Conservation (phyloP, 1,140 invertebrate species). For the Drosophila takahashii region DNA sequence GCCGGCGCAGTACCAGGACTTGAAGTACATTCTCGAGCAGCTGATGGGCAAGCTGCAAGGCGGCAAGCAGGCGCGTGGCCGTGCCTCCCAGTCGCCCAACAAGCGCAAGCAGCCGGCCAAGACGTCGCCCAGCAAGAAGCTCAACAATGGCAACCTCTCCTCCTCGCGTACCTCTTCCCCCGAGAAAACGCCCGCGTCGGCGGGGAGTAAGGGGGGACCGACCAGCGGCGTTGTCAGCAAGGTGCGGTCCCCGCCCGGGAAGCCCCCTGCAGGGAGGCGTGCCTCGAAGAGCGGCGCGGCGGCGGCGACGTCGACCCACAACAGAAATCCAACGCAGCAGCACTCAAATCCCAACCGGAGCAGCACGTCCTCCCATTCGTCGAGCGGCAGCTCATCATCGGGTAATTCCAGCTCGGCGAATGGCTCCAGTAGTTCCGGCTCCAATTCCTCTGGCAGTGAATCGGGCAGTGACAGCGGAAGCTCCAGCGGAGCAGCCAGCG, state of each 20-base stretch:
- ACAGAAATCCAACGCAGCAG: constrained; percentile 28
- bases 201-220: constrained; percentile 22
- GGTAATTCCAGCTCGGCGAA: constrained; percentile 76
- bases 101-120: constrained; percentile 61
- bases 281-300: constrained; percentile 70
- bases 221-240: constrained; percentile 13
- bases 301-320: constrained; percentile 69
- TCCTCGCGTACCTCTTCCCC: constrained; percentile 51
- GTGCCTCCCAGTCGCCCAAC: constrained; percentile 71
- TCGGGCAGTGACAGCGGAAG: constrained; percentile 62
- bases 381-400: constrained; percentile 77
- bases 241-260: constrained; percentile 49
- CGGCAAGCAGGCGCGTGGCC: constrained; percentile 45
- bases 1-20: constrained; percentile 79
- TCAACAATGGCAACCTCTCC: constrained; percentile 76
- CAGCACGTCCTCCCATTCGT: constrained; percentile 70
- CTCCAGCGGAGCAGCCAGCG: constrained; percentile 20
- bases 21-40: constrained; percentile 77
- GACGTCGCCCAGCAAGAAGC: constrained; percentile 72
- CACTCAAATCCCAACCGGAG: constrained; percentile 13
- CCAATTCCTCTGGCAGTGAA: constrained; percentile 59
- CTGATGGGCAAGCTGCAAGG: constrained; percentile 68
- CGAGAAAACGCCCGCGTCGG: constrained; percentile 38
- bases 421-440: constrained; percentile 35
- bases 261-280: constrained; percentile 73